These are phyloP conservation scores for Oxygymnocypris stewartii DNA, from an alignment of 2,113 vertebrate genomes.

Conservation along the genomic window DNA sequence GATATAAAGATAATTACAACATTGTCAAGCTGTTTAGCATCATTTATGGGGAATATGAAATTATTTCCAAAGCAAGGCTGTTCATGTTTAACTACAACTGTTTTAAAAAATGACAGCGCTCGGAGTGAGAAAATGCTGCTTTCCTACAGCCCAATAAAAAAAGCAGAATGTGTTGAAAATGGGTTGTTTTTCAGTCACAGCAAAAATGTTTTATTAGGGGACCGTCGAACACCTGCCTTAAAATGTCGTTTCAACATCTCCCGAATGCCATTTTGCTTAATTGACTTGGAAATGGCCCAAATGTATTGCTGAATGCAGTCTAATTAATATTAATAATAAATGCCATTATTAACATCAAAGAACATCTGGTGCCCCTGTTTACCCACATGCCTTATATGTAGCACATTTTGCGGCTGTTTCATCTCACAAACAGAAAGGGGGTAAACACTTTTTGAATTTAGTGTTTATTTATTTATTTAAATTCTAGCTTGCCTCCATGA, in stretches of 20 bases:
- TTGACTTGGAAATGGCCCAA: slow-evolving; percentile 99
- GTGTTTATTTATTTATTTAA: slow-evolving; percentile 56
- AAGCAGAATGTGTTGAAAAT: slow-evolving; percentile 83
- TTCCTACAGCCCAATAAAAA: slow-evolving; percentile 72
- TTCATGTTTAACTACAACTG: slow-evolving; percentile 48
- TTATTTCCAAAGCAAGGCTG: slow-evolving; percentile 33
- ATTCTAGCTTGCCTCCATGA: slow-evolving; percentile 53
- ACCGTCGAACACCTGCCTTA: slow-evolving; percentile 99
- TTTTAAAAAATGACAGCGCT: slow-evolving; percentile 42
- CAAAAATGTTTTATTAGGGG: slow-evolving; percentile 99
- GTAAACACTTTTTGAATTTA: slow-evolving; percentile 86
- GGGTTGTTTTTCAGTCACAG: slow-evolving; percentile 95
- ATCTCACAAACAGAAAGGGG: slow-evolving; percentile 92
- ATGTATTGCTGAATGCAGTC: slow-evolving; percentile 99
- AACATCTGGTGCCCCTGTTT: slow-evolving; percentile 99
- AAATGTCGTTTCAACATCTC: slow-evolving; percentile 99
- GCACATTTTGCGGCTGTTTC: slow-evolving; percentile 97
- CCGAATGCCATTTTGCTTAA: slow-evolving; percentile 99
- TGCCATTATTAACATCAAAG: slow-evolving; percentile 99
- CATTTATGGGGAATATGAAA: slow-evolving; percentile 53
- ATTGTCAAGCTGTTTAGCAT: slow-evolving; percentile 62
- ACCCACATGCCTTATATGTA: slow-evolving; percentile 99
- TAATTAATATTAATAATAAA: slow-evolving; percentile 99
- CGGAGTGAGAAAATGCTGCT: slow-evolving; percentile 52
- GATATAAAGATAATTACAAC: slow-evolving; percentile 50